Conservation (phyloP, 2,113 vertebrate genomes). For the Platysternon megacephalum region DNA sequence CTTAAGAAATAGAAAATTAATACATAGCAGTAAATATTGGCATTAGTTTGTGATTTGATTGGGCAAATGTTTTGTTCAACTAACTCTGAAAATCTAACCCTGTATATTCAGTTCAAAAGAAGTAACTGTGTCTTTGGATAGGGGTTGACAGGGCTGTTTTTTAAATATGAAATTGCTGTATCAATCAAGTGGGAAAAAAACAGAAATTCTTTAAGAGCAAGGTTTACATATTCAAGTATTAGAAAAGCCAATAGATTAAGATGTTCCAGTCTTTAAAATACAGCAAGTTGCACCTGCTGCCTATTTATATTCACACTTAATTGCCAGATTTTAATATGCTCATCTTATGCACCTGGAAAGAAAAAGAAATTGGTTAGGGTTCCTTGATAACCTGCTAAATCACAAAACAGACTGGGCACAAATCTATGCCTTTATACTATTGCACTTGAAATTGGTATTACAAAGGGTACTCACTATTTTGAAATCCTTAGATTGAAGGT, state of each 20-base stretch:
- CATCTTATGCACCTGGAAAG: not conserved
- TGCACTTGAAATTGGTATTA: not conserved
- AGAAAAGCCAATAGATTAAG: not conserved
- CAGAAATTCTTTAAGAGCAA: not conserved
- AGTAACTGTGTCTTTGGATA: not conserved
- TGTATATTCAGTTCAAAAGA: not conserved
- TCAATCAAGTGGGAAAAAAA: not conserved
- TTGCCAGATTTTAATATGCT: not conserved
- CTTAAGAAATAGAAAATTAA: not conserved
- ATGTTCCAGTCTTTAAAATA: not conserved
- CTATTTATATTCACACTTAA: not conserved
- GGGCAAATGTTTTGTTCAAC: not conserved
- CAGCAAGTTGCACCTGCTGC: accelerated
- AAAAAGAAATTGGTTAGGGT: not conserved
- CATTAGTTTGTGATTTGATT: not conserved
- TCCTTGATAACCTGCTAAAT: not conserved
- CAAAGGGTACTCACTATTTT: accelerated
- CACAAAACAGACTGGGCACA: not conserved
- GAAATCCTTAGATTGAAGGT: not conserved
- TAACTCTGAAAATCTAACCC: not conserved
- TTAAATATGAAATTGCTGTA: not conserved
- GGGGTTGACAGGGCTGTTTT: not conserved
- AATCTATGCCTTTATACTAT: not conserved
- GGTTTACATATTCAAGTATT: not conserved
- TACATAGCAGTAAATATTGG: not conserved